These are phyloP conservation scores for Polydrusus tereticollis DNA, from an alignment of 2,888 invertebrate genomes.

Conservation along the genomic window DNA sequence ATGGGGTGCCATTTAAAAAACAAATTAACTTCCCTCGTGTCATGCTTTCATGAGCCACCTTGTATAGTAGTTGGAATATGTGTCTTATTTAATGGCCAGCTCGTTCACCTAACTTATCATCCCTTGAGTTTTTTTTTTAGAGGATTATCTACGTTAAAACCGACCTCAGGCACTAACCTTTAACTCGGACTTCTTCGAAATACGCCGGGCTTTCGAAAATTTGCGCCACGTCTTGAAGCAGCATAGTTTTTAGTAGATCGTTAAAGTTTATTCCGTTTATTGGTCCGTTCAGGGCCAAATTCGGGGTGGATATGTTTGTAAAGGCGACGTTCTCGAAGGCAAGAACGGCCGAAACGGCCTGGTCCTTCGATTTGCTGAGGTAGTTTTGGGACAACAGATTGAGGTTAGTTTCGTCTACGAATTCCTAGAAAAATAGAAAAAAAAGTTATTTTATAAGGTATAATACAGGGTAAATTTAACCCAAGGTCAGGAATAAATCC, in stretches of 20 bases:
- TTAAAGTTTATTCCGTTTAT: slow-evolving; percentile 64
- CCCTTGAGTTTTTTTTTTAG: too few species aligned
- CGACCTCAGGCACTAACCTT: too few species aligned
- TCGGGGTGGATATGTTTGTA: slow-evolving; percentile 60
- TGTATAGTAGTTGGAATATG: too few species aligned
- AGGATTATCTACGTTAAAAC: too few species aligned
- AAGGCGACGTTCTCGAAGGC: slow-evolving; percentile 66
- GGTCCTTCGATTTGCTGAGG: slow-evolving; percentile 69
- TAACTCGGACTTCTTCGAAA: slow-evolving; percentile 55
- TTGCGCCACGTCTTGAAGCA: slow-evolving; percentile 67
- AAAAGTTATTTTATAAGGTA: too few species aligned
- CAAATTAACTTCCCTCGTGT: too few species aligned
- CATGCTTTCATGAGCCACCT: too few species aligned
- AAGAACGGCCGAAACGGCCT: slow-evolving; percentile 66
- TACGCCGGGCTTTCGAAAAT: slow-evolving; percentile 61
- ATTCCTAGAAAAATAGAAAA: slow-evolving; percentile 68
- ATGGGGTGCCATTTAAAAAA: too few species aligned
- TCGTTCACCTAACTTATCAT: too few species aligned
- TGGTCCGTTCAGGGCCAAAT: slow-evolving; percentile 60
- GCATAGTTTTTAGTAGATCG: slow-evolving; percentile 64
- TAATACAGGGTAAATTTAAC: too few species aligned
- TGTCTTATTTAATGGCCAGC: too few species aligned
- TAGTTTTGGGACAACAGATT: slow-evolving; percentile 68
- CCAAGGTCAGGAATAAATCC: too few species aligned
- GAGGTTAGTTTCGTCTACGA: slow-evolving; percentile 67